Conservation (phyloP, 2,888 invertebrate species). For the Harpalus rubripes region DNA sequence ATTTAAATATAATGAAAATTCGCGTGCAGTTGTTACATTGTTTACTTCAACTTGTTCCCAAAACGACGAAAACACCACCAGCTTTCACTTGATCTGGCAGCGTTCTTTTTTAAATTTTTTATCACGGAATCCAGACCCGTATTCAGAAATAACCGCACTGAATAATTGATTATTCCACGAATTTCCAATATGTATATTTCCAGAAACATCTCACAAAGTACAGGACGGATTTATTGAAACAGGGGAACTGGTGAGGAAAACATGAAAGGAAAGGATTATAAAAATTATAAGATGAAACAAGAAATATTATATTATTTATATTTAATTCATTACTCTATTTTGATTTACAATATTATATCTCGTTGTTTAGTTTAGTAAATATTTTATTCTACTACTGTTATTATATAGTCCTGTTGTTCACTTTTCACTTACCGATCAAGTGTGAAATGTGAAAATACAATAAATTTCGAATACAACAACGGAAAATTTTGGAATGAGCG, state of each 20-base stretch:
- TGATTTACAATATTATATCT: too few relatives aligned
- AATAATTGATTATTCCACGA: constrained; percentile 11
- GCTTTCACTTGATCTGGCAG: constrained; percentile 19
- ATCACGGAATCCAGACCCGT: background rate
- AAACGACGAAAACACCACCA: constrained; percentile 33
- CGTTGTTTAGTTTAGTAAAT: too few relatives aligned
- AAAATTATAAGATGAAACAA: too few relatives aligned
- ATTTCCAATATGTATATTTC: constrained; percentile 12
- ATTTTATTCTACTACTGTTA: too few relatives aligned
- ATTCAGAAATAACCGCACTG: constrained; percentile 5
- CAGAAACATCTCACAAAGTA: background rate
- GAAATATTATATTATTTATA: too few relatives aligned
- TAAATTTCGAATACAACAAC: too few relatives aligned
- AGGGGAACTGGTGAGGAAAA: background rate
- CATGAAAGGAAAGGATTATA: background rate
- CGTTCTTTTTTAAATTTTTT: constrained; percentile 20
- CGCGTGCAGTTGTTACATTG: constrained; percentile 26
- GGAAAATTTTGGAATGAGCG: too few relatives aligned
- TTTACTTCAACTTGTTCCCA: constrained; percentile 27
- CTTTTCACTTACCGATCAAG: too few relatives aligned
- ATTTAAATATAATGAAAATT: constrained; percentile 56
- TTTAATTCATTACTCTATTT: too few relatives aligned
- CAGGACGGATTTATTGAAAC: background rate
- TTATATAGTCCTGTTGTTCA: too few relatives aligned
- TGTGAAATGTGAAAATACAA: too few relatives aligned